Evolutionary conservation across 2,888 invertebrate species (phyloP).

Genomic region (Drosophila subsilvestris): DNA sequence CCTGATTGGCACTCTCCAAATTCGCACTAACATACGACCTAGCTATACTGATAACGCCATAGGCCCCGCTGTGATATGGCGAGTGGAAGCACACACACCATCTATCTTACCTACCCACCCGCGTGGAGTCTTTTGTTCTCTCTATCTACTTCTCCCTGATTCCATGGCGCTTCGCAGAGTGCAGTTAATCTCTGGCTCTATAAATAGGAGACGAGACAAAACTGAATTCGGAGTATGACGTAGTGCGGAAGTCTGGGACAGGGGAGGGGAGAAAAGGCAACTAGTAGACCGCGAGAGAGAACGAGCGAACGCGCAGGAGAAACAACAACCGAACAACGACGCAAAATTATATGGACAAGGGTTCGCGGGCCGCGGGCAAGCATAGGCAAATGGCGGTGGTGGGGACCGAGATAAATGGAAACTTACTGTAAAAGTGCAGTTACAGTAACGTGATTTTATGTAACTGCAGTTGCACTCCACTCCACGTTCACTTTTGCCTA

Average conservation of each 20-base stretch:
- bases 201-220: constrained; percentile 63
- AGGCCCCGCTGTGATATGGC: constrained; percentile 13
- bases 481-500: constrained; percentile 10
- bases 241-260: constrained; percentile 24
- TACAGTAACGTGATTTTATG: constrained; percentile 60
- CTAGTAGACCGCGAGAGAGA: constrained; percentile 6
- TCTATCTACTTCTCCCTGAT: constrained; percentile 2
- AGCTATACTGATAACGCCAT: constrained; percentile 37
- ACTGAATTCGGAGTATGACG: constrained; percentile 49
- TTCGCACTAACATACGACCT: constrained; percentile 30
- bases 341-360: constrained; percentile 19
- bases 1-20: constrained; percentile 8
- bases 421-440: constrained; percentile 70
- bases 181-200: constrained; percentile 58
- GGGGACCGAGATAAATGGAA: constrained; percentile 18
- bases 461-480: constrained; percentile 48
- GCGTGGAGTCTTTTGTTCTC: not conserved
- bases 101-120: constrained; percentile 9
- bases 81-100: not conserved
- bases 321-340: constrained; percentile 41
- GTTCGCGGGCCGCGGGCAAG: not conserved
- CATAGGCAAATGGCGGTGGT: constrained; percentile 2
- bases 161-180: constrained; percentile 15
- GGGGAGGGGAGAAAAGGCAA: constrained; percentile 63
- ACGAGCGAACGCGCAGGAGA: constrained; percentile 14